A percentile compares a stretch with the other conserved stretches of the same genome.
Evolutionary conservation across 2,113 vertebrate genomes (phyloP).

Genomic region (Clarias gariepinus): DNA sequence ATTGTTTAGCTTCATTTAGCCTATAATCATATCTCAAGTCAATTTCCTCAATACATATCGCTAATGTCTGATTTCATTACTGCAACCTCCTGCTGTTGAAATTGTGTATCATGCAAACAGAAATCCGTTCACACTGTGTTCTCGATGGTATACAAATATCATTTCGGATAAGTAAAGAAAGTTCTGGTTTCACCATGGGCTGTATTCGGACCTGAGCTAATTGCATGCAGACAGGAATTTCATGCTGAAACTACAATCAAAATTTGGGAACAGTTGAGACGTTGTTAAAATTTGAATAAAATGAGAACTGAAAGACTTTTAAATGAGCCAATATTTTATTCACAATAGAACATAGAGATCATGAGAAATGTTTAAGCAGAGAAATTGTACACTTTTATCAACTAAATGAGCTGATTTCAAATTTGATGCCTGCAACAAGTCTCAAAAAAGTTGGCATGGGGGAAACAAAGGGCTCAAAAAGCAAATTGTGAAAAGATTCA

Average conservation of each 20-base stretch:
- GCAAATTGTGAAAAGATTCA: no score
- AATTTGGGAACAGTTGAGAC: no score
- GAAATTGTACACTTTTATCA: no score
- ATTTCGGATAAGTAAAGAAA: not conserved
- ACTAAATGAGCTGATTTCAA: no score
- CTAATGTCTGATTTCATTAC: conserved; percentile 33
- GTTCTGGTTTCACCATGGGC: not conserved
- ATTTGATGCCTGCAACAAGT: no score
- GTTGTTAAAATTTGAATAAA: no score
- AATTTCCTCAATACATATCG: conserved; percentile 34
- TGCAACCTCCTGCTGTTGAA: conserved; percentile 15
- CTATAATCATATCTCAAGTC: conserved; percentile 1
- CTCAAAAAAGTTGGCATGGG: no score
- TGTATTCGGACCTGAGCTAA: not conserved
- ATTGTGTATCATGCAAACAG: conserved; percentile 13
- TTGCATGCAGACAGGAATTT: not conserved
- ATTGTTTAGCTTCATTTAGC: conserved; percentile 23
- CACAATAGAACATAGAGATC: no score
- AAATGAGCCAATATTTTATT: no score
- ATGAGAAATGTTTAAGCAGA: no score
- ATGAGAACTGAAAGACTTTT: no score
- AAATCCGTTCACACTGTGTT: conserved; percentile 8
- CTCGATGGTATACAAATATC: not conserved
- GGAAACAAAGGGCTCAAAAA: no score
- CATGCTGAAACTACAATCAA: not conserved